Evolutionary conservation across 2,888 invertebrate genomes (phyloP).

Genomic region (Helleia helle): DNA sequence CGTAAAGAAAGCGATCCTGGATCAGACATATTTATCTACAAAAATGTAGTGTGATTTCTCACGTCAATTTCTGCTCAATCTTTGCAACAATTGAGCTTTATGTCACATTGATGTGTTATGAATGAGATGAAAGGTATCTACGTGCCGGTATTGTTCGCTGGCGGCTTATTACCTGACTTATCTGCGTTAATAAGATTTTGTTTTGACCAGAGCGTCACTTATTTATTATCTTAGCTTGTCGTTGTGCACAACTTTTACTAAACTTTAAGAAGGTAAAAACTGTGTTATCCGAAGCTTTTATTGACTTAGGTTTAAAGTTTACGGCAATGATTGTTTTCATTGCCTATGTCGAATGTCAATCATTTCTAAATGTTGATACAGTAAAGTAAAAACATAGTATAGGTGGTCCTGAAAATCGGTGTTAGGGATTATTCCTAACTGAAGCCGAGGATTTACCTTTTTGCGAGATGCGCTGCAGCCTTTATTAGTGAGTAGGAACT

Average conservation of each 20-base stretch:
- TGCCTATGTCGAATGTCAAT: too few species aligned
- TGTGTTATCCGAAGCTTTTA: too few species aligned
- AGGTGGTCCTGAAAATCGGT: too few species aligned
- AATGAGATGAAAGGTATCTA: constrained; percentile 23
- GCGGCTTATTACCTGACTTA: constrained; percentile 38
- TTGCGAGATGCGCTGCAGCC: too few species aligned
- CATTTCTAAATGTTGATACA: too few species aligned
- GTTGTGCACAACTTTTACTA: constrained; percentile 12
- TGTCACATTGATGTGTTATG: constrained; percentile 10
- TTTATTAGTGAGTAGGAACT: too few species aligned
- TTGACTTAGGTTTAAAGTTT: too few species aligned
- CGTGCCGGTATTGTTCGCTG: constrained; percentile 36
- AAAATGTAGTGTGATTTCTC: constrained; percentile 28
- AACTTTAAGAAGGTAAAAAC: background rate
- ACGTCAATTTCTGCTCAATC: constrained; percentile 56
- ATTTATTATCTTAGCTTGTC: constrained; percentile 24
- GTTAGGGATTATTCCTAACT: too few species aligned
- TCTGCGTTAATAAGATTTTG: constrained; percentile 15
- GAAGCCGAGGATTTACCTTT: too few species aligned
- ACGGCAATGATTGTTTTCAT: too few species aligned
- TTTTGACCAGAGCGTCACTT: constrained; percentile 17
- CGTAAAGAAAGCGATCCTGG: too few species aligned
- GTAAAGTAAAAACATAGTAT: too few species aligned
- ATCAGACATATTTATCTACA: background rate
- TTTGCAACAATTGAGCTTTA: constrained; percentile 25